phyloP scores from a whole-genome alignment of 2,888 invertebrate species.

The Cylloceria caligata region DNA sequence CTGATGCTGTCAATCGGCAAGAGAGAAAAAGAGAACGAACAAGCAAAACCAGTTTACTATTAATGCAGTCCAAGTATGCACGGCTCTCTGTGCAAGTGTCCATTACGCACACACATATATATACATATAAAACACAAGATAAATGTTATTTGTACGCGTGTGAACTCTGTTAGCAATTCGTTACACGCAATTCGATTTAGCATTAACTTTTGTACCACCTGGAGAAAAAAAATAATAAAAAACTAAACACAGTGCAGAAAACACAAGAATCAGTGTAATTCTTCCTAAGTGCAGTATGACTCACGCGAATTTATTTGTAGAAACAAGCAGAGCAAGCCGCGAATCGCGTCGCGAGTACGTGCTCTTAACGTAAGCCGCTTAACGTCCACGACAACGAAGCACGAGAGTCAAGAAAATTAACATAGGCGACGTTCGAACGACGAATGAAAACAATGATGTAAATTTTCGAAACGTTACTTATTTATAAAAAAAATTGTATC shows the following conservation, averaged over 20 bases:
- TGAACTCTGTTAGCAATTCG: no score
- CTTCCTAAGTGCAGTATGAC: not conserved
- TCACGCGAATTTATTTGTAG: conserved; percentile 33
- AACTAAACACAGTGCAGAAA: not conserved
- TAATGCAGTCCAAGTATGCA: no score
- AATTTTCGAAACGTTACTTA: not conserved
- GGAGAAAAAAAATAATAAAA: no score
- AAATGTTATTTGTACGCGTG: no score
- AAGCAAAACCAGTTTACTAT: not conserved
- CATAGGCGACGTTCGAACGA: not conserved
- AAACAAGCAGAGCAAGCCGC: not conserved
- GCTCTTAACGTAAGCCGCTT: not conserved
- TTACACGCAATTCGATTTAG: not conserved
- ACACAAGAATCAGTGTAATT: conserved; percentile 8
- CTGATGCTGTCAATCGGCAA: not conserved
- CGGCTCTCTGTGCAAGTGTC: no score
- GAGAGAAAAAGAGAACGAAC: not conserved
- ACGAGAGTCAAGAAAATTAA: not conserved
- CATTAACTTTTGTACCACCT: not conserved
- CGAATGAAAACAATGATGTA: not conserved
- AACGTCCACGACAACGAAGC: not conserved
- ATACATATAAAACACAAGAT: no score
- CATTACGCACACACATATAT: no score
- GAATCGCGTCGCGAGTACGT: conserved; percentile 6
- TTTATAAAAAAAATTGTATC: not conserved